phyloP scores from a whole-genome alignment of 2,888 invertebrate genomes.

The Luperina nickerlii region DNA sequence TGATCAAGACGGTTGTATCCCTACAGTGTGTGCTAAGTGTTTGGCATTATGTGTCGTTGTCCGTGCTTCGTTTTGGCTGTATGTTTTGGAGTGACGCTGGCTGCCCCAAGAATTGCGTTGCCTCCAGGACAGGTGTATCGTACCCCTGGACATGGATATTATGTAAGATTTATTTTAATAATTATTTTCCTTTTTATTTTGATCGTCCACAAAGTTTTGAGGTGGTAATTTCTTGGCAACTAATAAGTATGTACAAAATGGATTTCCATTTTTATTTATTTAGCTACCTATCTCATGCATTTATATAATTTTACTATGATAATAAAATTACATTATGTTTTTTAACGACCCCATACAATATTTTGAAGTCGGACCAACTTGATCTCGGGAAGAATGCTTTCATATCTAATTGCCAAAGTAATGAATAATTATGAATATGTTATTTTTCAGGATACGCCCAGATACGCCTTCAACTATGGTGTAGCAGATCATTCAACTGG shows the following conservation, averaged over 20 bases:
- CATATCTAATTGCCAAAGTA: neutral
- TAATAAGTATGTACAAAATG: neutral
- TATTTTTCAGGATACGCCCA: slow-evolving; percentile 88
- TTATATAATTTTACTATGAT: neutral
- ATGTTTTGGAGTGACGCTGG: slow-evolving; percentile 74
- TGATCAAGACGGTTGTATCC: slow-evolving; percentile 76
- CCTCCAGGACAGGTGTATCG: slow-evolving; percentile 80
- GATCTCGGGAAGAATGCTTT: neutral
- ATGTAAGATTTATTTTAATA: slow-evolving; percentile 86
- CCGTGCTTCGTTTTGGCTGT: slow-evolving; percentile 77
- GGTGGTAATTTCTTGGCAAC: neutral
- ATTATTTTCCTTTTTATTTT: too few relatives aligned
- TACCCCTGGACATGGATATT: slow-evolving; percentile 89
- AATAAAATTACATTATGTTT: neutral
- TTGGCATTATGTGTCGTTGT: slow-evolving; percentile 76
- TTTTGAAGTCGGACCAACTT: neutral
- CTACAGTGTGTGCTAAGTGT: slow-evolving; percentile 60
- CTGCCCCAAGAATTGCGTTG: slow-evolving; percentile 74
- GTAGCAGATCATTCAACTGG: slow-evolving; percentile 91
- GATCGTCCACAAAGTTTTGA: too few relatives aligned
- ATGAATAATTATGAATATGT: neutral
- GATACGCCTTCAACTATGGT: slow-evolving; percentile 92
- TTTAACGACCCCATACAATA: neutral
- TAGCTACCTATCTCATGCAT: too few relatives aligned
- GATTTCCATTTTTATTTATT: neutral